A percentile compares a stretch with the other conserved stretches of the same genome.
Conservation (phyloP, 2,113 vertebrate species). For the Neomonachus schauinslandi region DNA sequence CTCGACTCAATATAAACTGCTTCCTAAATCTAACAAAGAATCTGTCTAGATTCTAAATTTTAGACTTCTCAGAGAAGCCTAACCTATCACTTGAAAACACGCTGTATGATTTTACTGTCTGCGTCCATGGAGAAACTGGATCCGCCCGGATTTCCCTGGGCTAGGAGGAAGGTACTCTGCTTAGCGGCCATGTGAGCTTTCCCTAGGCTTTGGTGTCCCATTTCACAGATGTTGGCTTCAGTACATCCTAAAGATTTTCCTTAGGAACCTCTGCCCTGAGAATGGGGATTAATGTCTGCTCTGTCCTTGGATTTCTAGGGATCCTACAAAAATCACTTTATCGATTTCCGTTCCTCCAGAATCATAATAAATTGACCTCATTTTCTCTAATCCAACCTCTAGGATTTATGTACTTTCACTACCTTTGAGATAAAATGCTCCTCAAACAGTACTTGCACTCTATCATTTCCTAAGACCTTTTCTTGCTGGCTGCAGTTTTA, state of each 20-base stretch:
- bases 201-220: background rate
- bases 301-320: background rate
- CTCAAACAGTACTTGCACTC: background rate
- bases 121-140: background rate
- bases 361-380: background rate
- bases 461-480: background rate
- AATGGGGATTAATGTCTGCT: background rate
- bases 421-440: background rate
- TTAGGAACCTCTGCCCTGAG: background rate
- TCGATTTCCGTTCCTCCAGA: background rate
- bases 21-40: background rate
- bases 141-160: background rate
- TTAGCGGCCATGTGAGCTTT: background rate
- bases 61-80: background rate
- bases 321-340: background rate
- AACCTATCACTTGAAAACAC: background rate
- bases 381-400: background rate
- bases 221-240: background rate
- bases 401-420: background rate
- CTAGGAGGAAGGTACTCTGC: background rate
- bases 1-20: background rate
- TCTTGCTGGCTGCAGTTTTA: slow-evolving; percentile 16
- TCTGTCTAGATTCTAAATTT: background rate
- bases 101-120: background rate
- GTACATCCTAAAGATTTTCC: background rate